Percentiles rank a stretch among this genome's conserved stretches.
Evolutionary conservation across 2,888 invertebrate genomes (phyloP).

Genomic region (Ethmia dodecea): DNA sequence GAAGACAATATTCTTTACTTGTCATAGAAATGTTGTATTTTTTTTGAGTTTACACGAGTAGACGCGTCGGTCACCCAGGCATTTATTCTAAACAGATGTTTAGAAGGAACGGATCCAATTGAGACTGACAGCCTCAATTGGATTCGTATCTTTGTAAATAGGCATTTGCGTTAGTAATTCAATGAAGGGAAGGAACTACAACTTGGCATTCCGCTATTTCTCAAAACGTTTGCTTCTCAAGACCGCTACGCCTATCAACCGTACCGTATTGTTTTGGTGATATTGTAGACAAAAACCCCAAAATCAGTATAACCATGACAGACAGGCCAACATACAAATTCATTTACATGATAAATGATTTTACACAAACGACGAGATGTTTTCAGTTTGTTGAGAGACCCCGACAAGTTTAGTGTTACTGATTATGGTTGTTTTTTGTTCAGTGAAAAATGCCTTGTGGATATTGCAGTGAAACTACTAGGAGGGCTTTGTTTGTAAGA

Average conservation of each 20-base stretch:
- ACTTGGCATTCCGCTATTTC: too few relatives aligned
- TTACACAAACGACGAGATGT: constrained; percentile 25
- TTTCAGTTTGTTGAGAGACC: constrained; percentile 19
- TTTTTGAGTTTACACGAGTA: too few relatives aligned
- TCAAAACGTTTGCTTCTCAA: neutral
- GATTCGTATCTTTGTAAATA: too few relatives aligned
- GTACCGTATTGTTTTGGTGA: constrained; percentile 22
- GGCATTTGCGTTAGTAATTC: too few relatives aligned
- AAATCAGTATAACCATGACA: constrained; percentile 45
- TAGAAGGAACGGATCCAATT: too few relatives aligned
- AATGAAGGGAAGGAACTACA: too few relatives aligned
- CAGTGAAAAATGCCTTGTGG: constrained; percentile 58
- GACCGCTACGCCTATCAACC: too few relatives aligned
- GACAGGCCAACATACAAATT: constrained; percentile 49
- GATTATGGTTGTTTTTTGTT: constrained; percentile 14
- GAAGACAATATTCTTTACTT: too few relatives aligned
- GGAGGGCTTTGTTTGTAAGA: constrained; percentile 56
- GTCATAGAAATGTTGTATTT: too few relatives aligned
- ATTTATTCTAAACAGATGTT: too few relatives aligned
- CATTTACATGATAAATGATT: constrained; percentile 63
- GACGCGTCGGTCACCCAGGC: too few relatives aligned
- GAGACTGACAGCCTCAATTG: too few relatives aligned
- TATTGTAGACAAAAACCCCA: constrained; percentile 14
- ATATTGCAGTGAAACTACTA: constrained; percentile 57
- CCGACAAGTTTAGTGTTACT: constrained; percentile 9